A percentile compares a stretch with the other conserved stretches of the same genome.
Conservation (phyloP, 2,888 invertebrate genomes). For the Quadroppia sp. region DNA sequence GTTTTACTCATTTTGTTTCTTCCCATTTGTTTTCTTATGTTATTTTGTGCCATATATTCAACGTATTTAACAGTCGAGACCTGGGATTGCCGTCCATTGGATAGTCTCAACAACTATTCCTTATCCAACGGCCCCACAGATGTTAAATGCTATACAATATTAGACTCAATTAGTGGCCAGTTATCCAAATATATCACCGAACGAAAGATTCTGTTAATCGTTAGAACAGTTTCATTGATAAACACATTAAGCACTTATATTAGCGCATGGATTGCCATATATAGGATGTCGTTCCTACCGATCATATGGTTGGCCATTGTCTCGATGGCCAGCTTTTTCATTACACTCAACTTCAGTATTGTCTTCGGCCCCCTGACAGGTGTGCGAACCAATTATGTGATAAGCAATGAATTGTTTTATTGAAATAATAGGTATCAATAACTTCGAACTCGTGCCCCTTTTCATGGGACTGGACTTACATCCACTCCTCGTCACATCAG, state of each 20-base stretch:
- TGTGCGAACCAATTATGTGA: no score
- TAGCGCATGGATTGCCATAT: constrained; percentile 18
- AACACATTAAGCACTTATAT: constrained; percentile 22
- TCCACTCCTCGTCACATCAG: neutral
- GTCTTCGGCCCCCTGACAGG: constrained; percentile 2
- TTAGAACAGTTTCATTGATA: constrained; percentile 14
- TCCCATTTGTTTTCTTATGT: neutral
- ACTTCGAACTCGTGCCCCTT: constrained; percentile 6
- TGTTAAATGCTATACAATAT: constrained; percentile 25
- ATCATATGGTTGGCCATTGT: constrained; percentile 1
- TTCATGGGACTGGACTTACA: constrained; percentile 1
- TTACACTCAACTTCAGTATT: constrained; percentile 17
- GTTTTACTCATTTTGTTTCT: neutral
- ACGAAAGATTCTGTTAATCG: constrained; percentile 4
- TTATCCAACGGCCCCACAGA: neutral
- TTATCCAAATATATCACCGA: constrained; percentile 1
- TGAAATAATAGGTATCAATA: constrained; percentile 13
- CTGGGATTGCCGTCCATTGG: neutral
- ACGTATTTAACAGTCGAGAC: constrained; percentile 23
- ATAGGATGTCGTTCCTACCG: neutral
- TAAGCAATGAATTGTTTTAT: neutral
- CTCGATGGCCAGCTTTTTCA: constrained; percentile 18
- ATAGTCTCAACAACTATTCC: neutral
- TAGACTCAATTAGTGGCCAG: constrained; percentile 4
- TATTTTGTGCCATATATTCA: constrained; percentile 30